Conservation (phyloP, 2,797 vertebrate species). For the Danio kyathit region DNA sequence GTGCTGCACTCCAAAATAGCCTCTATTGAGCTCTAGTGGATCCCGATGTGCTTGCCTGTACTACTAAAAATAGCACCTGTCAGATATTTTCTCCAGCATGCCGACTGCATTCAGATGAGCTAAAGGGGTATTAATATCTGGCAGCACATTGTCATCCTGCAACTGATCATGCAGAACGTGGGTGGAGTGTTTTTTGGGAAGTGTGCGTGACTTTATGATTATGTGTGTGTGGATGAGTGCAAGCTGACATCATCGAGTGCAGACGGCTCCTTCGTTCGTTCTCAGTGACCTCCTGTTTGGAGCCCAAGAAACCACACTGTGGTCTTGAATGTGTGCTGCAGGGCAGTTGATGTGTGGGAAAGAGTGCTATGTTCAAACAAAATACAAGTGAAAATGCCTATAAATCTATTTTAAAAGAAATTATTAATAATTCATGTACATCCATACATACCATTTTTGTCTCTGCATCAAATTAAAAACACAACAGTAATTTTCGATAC, state of each 20-base stretch:
- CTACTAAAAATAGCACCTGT: conserved; percentile 82
- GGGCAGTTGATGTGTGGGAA: too few relatives aligned
- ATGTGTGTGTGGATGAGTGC: conserved; percentile 9
- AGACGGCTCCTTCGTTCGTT: conserved; percentile 23
- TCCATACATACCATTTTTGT: too few relatives aligned
- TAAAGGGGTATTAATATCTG: conserved; percentile 79
- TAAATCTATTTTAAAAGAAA: too few relatives aligned
- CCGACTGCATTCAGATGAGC: conserved; percentile 62
- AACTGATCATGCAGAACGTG: conserved; percentile 58
- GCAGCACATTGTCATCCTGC: conserved; percentile 68
- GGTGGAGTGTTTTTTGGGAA: conserved; percentile 60
- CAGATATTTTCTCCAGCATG: conserved; percentile 81
- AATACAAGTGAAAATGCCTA: too few relatives aligned
- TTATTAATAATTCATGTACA: too few relatives aligned
- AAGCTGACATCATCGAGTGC: conserved; percentile 21
- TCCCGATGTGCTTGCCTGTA: conserved; percentile 74
- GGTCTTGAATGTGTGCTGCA: neutral
- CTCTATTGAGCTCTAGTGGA: conserved; percentile 74
- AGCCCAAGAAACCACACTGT: conserved; percentile 3
- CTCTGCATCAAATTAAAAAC: too few relatives aligned
- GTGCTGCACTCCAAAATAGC: conserved; percentile 69
- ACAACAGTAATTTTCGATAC: too few relatives aligned
- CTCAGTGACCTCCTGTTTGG: conserved; percentile 26
- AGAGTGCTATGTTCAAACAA: too few relatives aligned
- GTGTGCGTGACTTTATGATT: conserved; percentile 26